These are phyloP conservation scores for Shinisaurus crocodilurus DNA, from an alignment of 2,113 vertebrate species.

Conservation along the genomic window DNA sequence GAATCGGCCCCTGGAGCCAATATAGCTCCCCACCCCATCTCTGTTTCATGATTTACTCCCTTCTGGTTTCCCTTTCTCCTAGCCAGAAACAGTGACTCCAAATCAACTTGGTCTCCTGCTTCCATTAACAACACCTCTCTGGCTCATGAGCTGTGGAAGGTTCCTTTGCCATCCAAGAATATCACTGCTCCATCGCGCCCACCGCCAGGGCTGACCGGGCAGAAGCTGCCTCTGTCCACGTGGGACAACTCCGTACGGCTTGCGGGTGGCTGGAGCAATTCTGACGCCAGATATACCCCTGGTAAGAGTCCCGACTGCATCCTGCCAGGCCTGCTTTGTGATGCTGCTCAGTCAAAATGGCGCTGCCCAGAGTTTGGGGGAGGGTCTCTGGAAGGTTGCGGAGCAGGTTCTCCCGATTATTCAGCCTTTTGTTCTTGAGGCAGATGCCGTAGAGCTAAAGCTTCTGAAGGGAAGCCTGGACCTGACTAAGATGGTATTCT, in stretches of 20 bases:
- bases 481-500: too few relatives aligned
- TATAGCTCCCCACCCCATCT: too few relatives aligned
- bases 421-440: too few relatives aligned
- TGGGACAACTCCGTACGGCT: slow-evolving; percentile 93
- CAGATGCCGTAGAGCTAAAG: too few relatives aligned
- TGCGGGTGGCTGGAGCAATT: slow-evolving; percentile 88
- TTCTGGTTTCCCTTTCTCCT: background rate
- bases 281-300: slow-evolving; percentile 95
- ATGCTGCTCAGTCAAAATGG: too few relatives aligned
- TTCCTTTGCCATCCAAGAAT: slow-evolving; percentile 95
- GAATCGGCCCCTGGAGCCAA: too few relatives aligned
- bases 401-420: too few relatives aligned
- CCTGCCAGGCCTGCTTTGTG: background rate
- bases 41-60: too few relatives aligned
- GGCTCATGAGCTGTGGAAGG: slow-evolving; percentile 99
- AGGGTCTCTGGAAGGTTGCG: too few relatives aligned
- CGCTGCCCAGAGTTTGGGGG: too few relatives aligned
- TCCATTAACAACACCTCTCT: slow-evolving; percentile 96
- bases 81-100: slow-evolving; percentile 99
- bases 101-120: slow-evolving; percentile 94
- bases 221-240: slow-evolving; percentile 90
- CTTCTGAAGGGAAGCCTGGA: too few relatives aligned
- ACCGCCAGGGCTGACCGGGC: slow-evolving; percentile 95
- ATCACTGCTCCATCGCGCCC: slow-evolving; percentile 96
- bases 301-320: slow-evolving; percentile 77